Percentiles rank a stretch among this genome's conserved stretches.
Conservation (phyloP, 2,888 invertebrate genomes). For the Amiota minor region DNA sequence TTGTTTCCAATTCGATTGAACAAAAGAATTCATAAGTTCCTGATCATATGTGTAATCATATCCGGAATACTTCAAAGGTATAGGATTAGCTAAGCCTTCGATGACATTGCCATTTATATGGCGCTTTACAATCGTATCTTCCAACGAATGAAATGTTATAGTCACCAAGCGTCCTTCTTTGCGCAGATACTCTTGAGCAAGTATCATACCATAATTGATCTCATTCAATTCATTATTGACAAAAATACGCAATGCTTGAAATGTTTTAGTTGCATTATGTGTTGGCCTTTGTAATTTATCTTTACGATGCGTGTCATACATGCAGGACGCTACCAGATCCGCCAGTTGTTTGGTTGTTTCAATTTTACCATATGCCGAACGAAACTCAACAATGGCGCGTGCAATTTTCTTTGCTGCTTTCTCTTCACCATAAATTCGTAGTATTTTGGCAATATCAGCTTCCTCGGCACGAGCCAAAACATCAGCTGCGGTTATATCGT, state of each 20-base stretch:
- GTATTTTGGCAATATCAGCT: constrained; percentile 84
- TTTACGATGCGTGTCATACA: constrained; percentile 75
- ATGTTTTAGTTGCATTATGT: constrained; percentile 92
- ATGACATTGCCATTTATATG: constrained; percentile 86
- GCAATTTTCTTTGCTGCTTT: constrained; percentile 90
- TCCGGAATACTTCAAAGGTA: constrained; percentile 83
- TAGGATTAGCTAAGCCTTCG: constrained; percentile 81
- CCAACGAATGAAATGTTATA: constrained; percentile 92
- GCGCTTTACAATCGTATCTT: constrained; percentile 94
- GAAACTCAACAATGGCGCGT: constrained; percentile 87
- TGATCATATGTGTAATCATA: constrained; percentile 77
- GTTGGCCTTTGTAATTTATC: constrained; percentile 85
- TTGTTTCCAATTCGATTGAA: constrained; percentile 83
- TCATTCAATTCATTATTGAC: constrained; percentile 97
- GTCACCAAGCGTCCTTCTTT: constrained; percentile 85
- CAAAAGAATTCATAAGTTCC: constrained; percentile 77
- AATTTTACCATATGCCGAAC: constrained; percentile 83
- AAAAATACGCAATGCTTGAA: constrained; percentile 94
- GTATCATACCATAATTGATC: constrained; percentile 88
- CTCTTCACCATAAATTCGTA: constrained; percentile 95
- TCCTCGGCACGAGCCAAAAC: constrained; percentile 87
- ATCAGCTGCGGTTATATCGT: constrained; percentile 88
- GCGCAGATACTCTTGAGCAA: constrained; percentile 85
- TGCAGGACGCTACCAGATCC: constrained; percentile 80
- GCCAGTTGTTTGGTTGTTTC: constrained; percentile 89